These are phyloP conservation scores for Amiota minor DNA, from an alignment of 2,888 invertebrate genomes.

Conservation along the genomic window DNA sequence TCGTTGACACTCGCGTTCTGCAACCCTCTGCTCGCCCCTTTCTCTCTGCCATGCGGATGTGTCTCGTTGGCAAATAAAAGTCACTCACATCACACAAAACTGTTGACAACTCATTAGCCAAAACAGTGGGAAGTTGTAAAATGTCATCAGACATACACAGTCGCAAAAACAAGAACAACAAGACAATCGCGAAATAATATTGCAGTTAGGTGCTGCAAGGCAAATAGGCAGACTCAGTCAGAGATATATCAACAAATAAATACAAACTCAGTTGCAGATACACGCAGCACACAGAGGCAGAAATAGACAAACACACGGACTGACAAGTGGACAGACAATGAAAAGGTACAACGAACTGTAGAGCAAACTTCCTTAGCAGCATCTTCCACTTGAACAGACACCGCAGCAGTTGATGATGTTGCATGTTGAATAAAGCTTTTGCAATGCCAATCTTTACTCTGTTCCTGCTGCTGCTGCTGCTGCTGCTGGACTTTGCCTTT, in stretches of 20 bases:
- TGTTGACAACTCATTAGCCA: constrained; percentile 62
- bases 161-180: too few species aligned
- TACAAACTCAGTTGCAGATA: not conserved
- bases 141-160: not conserved
- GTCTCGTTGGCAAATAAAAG: constrained; percentile 45
- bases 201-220: not conserved
- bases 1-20: too few species aligned
- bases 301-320: not conserved
- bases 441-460: not conserved
- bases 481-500: constrained; percentile 10
- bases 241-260: not conserved
- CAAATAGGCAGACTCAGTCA: not conserved
- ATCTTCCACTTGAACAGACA: not conserved
- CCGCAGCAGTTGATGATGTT: not conserved
- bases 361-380: not conserved
- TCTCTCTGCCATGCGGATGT: not conserved
- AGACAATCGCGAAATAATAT: too few species aligned
- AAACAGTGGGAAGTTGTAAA: constrained; percentile 31
- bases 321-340: not conserved
- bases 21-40: too few species aligned
- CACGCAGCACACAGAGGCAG: not conserved
- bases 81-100: constrained; percentile 39
- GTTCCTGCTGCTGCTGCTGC: not conserved
- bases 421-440: constrained; percentile 46
- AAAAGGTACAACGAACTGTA: constrained; percentile 24